Percentiles rank a stretch among this genome's conserved stretches.
Evolutionary conservation across 1,140 invertebrate species (phyloP).

Genomic region (Drosophila sucinea): DNA sequence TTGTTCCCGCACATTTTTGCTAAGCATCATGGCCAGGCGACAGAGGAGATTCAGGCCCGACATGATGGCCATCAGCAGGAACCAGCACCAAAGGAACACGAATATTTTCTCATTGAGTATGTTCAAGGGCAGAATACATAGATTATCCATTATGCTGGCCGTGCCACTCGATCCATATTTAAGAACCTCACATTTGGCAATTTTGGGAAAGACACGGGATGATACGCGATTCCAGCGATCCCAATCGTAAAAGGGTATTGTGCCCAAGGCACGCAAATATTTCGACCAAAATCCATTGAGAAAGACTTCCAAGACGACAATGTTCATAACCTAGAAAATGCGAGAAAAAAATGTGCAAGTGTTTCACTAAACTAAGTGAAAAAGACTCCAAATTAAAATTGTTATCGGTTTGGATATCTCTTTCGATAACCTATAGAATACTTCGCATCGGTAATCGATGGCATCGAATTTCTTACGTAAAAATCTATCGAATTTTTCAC

Average conservation of each 20-base stretch:
- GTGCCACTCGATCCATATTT: conserved; percentile 87
- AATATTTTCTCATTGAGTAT: conserved; percentile 93
- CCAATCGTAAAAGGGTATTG: conserved; percentile 83
- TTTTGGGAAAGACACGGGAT: conserved; percentile 87
- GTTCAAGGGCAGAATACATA: conserved; percentile 91
- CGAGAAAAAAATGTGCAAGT: background rate
- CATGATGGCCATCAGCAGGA: conserved; percentile 87
- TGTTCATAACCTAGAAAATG: conserved; percentile 84
- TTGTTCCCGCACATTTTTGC: conserved; percentile 63
- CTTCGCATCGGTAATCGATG: too few relatives aligned
- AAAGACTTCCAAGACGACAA: conserved; percentile 88
- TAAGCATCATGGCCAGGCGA: conserved; percentile 68
- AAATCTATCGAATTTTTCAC: background rate
- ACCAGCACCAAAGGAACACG: conserved; percentile 92
- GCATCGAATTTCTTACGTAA: too few relatives aligned
- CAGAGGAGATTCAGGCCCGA: conserved; percentile 87
- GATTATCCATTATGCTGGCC: conserved; percentile 86
- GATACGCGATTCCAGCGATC: conserved; percentile 84
- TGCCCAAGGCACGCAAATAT: conserved; percentile 87
- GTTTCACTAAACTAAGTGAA: too few relatives aligned
- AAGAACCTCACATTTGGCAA: conserved; percentile 90
- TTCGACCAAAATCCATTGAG: conserved; percentile 89
- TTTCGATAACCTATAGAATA: too few relatives aligned
- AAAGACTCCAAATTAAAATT: too few relatives aligned
- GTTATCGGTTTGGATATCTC: too few relatives aligned